These are phyloP conservation scores for Catamblyrhynchus diadema DNA, from an alignment of 2,797 vertebrate genomes.

Conservation along the genomic window DNA sequence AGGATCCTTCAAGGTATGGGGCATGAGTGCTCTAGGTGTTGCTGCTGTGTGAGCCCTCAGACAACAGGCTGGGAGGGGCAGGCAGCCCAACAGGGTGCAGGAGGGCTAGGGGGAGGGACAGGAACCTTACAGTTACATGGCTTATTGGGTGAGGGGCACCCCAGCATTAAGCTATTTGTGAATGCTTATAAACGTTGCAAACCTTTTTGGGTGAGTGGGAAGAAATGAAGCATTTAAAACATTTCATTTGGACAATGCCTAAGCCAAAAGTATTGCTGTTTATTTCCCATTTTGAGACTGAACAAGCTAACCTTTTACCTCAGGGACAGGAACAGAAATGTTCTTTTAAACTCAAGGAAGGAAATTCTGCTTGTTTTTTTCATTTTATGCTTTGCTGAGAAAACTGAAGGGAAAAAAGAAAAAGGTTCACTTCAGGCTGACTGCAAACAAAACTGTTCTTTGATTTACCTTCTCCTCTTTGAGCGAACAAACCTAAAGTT, in stretches of 20 bases:
- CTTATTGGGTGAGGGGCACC: background rate
- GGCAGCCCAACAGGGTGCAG: background rate
- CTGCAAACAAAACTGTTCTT: conserved; percentile 34
- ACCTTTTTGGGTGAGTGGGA: background rate
- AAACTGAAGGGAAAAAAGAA: conserved; percentile 5
- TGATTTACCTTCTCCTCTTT: conserved; percentile 28
- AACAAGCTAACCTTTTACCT: conserved; percentile 43
- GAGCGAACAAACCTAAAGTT: conserved; percentile 12
- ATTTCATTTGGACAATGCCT: conserved; percentile 6
- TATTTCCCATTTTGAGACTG: conserved; percentile 15
- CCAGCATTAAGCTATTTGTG: background rate
- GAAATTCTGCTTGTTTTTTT: conserved; percentile 38
- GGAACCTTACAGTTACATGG: background rate
- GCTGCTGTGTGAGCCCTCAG: background rate
- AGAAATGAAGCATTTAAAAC: background rate
- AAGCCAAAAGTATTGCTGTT: background rate
- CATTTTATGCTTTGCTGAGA: conserved; percentile 42
- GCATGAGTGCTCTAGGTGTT: background rate
- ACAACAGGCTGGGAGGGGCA: background rate
- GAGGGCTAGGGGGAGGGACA: background rate
- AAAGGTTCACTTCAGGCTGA: conserved; percentile 30
- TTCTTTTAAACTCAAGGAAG: conserved; percentile 19
- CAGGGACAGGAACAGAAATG: conserved; percentile 13
- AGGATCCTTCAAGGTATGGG: conserved; percentile 89
- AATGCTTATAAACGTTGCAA: background rate